phyloP scores from a whole-genome alignment of 2,888 invertebrate genomes.

The Holacanthella duospinosa region DNA sequence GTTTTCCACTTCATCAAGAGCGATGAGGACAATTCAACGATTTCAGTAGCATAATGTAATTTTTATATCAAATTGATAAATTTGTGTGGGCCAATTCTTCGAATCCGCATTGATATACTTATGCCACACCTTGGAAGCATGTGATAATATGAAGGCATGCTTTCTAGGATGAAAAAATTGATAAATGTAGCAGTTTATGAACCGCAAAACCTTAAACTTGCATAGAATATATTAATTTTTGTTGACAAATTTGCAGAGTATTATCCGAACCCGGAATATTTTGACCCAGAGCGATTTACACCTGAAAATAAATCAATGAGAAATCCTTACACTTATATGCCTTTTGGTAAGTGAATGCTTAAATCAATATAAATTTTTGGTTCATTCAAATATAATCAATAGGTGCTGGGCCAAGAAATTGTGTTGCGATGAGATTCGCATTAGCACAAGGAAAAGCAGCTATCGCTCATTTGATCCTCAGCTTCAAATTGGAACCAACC shows the following conservation, averaged over 20 bases:
- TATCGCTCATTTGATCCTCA: slow-evolving; percentile 45
- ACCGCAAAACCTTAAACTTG: no score
- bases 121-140: no score
- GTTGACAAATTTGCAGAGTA: slow-evolving; percentile 8
- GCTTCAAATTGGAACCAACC: slow-evolving; percentile 44
- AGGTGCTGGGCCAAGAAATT: slow-evolving; percentile 4
- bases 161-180: no score
- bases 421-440: slow-evolving; percentile 46
- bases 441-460: slow-evolving; percentile 47
- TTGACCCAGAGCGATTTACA: slow-evolving; percentile 23
- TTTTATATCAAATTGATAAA: no score
- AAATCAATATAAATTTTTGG: background rate
- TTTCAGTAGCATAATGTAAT: no score
- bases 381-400: background rate
- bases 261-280: slow-evolving; percentile 24
- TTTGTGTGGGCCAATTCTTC: no score
- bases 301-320: slow-evolving; percentile 24
- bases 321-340: slow-evolving; percentile 24
- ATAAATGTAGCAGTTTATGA: no score
- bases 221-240: no score
- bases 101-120: no score
- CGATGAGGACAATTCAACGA: no score
- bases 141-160: no score
- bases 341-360: slow-evolving; percentile 20
- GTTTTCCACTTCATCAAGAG: no score